Percentiles rank a stretch among this genome's conserved stretches.
Conservation (phyloP, 2,113 vertebrate species). For the Petaurus breviceps region DNA sequence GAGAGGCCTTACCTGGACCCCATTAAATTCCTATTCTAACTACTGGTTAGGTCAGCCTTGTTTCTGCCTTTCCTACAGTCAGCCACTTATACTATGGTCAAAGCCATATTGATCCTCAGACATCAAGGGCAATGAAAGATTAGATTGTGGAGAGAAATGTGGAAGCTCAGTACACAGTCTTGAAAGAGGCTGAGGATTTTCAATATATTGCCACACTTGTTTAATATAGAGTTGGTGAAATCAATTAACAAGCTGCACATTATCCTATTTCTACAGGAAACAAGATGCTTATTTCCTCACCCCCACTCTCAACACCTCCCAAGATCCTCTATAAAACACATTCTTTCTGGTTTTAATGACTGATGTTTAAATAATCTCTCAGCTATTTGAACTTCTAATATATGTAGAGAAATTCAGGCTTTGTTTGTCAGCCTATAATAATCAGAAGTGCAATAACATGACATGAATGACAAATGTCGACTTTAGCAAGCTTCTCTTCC, state of each 20-base stretch:
- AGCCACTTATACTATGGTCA: neutral
- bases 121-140: neutral
- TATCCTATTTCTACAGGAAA: neutral
- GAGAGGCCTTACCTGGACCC: neutral
- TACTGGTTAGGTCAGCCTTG: neutral
- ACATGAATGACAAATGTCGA: neutral
- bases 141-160: neutral
- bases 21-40: neutral
- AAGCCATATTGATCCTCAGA: neutral
- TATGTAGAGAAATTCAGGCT: neutral
- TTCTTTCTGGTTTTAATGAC: neutral
- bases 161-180: neutral
- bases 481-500: neutral
- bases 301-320: neutral
- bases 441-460: neutral
- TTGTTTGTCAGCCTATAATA: neutral
- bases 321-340: neutral
- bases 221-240: neutral
- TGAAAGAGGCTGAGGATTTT: neutral
- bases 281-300: neutral
- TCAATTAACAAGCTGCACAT: neutral
- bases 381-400: neutral
- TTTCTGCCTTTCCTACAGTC: neutral
- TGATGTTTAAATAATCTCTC: slow-evolving; percentile 3
- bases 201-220: neutral